Percentiles rank a stretch among this genome's conserved stretches.
Evolutionary conservation across 2,113 vertebrate species (phyloP).

Genomic region (Anseranas semipalmata): DNA sequence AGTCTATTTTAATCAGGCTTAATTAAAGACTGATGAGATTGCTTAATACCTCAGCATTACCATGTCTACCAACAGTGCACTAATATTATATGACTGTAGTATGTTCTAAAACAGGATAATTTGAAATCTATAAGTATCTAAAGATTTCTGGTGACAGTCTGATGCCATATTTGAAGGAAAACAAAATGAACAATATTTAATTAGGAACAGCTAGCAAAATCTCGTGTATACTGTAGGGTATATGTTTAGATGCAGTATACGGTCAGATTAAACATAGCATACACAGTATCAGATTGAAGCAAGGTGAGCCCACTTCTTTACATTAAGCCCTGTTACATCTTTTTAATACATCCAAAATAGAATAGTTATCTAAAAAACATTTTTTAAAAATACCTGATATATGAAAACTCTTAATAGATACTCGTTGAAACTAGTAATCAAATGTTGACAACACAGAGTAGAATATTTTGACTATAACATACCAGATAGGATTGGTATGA

Average conservation of each 20-base stretch:
- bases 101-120: background rate
- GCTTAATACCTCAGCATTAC: background rate
- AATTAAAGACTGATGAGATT: background rate
- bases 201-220: background rate
- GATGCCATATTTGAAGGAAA: background rate
- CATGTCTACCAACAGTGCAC: background rate
- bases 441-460: background rate
- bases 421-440: background rate
- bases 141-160: background rate
- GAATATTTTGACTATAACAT: background rate
- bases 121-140: background rate
- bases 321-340: background rate
- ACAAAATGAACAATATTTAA: background rate
- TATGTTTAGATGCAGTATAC: background rate
- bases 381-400: background rate
- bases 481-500: background rate
- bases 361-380: background rate
- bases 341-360: background rate
- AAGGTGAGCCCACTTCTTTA: background rate
- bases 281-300: background rate
- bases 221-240: background rate
- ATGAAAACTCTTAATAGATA: background rate
- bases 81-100: background rate
- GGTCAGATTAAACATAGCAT: background rate
- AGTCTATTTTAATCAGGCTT: background rate